Conservation (phyloP, 1,140 invertebrate species). For the Theocolax elegans region DNA sequence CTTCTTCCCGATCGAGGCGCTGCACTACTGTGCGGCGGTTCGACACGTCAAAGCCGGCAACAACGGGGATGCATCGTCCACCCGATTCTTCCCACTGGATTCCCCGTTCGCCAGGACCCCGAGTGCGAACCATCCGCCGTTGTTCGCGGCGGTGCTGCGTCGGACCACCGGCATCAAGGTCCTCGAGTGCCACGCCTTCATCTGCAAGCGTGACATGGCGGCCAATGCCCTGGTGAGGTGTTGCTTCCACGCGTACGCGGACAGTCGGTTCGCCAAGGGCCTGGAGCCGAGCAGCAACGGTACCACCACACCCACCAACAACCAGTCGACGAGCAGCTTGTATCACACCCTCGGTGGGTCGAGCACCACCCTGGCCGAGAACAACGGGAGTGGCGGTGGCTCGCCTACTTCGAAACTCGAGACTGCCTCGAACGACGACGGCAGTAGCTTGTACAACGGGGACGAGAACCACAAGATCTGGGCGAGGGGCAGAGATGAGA, state of each 20-base stretch:
- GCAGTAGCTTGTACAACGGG: slow-evolving; percentile 84
- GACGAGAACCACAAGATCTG: slow-evolving; percentile 95
- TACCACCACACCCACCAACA: slow-evolving; percentile 53
- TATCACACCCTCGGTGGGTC: slow-evolving; percentile 64
- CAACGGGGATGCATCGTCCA: slow-evolving; percentile 71
- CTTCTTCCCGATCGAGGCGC: slow-evolving; percentile 96
- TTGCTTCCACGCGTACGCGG: slow-evolving; percentile 95
- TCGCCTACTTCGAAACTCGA: slow-evolving; percentile 62
- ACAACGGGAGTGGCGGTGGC: slow-evolving; percentile 80
- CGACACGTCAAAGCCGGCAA: slow-evolving; percentile 76
- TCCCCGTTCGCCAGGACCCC: slow-evolving; percentile 93
- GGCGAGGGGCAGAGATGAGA: slow-evolving; percentile 81
- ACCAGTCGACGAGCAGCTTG: slow-evolving; percentile 55
- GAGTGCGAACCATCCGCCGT: slow-evolving; percentile 90
- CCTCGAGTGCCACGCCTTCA: slow-evolving; percentile 98
- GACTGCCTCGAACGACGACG: slow-evolving; percentile 76
- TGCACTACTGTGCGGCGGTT: slow-evolving; percentile 98
- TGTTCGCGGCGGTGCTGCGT: slow-evolving; percentile 96
- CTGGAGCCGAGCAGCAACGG: slow-evolving; percentile 71
- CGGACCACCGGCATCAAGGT: slow-evolving; percentile 98
- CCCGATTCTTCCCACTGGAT: slow-evolving; percentile 94
- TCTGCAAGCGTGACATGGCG: slow-evolving; percentile 95
- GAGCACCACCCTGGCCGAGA: slow-evolving; percentile 61
- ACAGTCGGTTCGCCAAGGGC: slow-evolving; percentile 90
- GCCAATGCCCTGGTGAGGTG: slow-evolving; percentile 93